Conservation (phyloP, 2,888 invertebrate genomes). For the Morpho deidamia region DNA sequence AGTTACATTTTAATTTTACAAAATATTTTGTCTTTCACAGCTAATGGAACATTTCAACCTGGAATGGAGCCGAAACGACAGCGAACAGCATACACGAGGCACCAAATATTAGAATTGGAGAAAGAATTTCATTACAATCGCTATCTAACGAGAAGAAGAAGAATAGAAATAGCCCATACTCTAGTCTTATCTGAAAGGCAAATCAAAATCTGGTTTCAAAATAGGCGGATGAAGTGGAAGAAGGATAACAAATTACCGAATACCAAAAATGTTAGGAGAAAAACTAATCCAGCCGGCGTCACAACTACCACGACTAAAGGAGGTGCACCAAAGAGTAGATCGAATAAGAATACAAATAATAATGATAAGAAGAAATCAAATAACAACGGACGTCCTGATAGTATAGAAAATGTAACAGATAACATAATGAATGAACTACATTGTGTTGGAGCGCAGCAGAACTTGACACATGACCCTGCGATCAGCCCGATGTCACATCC, state of each 20-base stretch:
- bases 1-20: neutral
- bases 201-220: slow-evolving; percentile 94
- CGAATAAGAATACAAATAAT: slow-evolving; percentile 76
- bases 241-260: slow-evolving; percentile 92
- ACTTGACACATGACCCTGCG: slow-evolving; percentile 65
- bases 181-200: slow-evolving; percentile 94
- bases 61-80: slow-evolving; percentile 98
- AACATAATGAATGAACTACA: slow-evolving; percentile 80
- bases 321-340: slow-evolving; percentile 83
- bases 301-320: slow-evolving; percentile 77
- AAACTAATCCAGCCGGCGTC: slow-evolving; percentile 86
- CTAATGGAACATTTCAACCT: slow-evolving; percentile 91
- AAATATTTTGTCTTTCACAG: slow-evolving; percentile 75
- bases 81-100: slow-evolving; percentile 97
- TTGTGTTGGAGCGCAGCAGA: slow-evolving; percentile 72
- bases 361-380: slow-evolving; percentile 75
- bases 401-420: slow-evolving; percentile 82
- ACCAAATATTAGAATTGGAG: slow-evolving; percentile 97
- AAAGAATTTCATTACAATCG: slow-evolving; percentile 99
- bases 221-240: slow-evolving; percentile 88
- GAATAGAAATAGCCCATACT: slow-evolving; percentile 98
- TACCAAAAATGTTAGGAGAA: slow-evolving; percentile 86
- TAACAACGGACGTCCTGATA: slow-evolving; percentile 79
- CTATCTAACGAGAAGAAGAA: slow-evolving; percentile 94
- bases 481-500: slow-evolving; percentile 74